Percentiles rank a stretch among this genome's conserved stretches.
Evolutionary conservation across 2,888 invertebrate genomes (phyloP).

Genomic region (Rhodophaea formosa): DNA sequence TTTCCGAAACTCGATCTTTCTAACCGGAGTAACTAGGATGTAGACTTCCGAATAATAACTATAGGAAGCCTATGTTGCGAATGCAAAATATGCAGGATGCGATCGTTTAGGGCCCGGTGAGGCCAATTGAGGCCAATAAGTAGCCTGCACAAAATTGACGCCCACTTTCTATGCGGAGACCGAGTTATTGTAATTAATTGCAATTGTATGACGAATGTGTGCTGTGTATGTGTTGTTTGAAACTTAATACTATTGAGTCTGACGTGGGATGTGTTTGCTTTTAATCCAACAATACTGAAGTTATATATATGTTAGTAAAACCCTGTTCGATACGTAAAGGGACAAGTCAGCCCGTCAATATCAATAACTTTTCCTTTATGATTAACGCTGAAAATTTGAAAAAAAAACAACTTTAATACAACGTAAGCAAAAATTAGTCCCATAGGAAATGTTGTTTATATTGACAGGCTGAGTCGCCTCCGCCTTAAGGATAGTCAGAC

Average conservation of each 20-base stretch:
- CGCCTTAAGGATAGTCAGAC: no score
- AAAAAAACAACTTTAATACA: no score
- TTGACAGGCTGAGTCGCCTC: no score
- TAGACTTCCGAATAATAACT: slow-evolving; percentile 4
- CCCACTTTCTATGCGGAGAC: slow-evolving; percentile 18
- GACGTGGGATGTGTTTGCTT: no score
- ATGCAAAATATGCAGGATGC: slow-evolving; percentile 39
- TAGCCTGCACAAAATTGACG: slow-evolving; percentile 32
- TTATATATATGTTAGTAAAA: no score
- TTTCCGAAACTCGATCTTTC: background rate
- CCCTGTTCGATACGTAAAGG: no score
- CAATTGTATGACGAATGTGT: slow-evolving; percentile 8
- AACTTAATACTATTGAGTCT: background rate
- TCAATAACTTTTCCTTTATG: no score
- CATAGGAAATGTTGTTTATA: no score
- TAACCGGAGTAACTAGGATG: background rate
- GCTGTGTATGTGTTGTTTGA: background rate
- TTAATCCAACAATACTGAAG: no score
- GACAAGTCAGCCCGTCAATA: no score
- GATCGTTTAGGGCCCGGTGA: slow-evolving; percentile 39
- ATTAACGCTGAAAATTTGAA: no score
- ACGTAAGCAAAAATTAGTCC: no score
- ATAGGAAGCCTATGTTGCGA: slow-evolving; percentile 4
- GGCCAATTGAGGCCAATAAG: slow-evolving; percentile 47
- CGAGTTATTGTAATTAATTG: slow-evolving; percentile 13